Conservation (phyloP, 2,797 vertebrate genomes). For the Centropyge bicolor region DNA sequence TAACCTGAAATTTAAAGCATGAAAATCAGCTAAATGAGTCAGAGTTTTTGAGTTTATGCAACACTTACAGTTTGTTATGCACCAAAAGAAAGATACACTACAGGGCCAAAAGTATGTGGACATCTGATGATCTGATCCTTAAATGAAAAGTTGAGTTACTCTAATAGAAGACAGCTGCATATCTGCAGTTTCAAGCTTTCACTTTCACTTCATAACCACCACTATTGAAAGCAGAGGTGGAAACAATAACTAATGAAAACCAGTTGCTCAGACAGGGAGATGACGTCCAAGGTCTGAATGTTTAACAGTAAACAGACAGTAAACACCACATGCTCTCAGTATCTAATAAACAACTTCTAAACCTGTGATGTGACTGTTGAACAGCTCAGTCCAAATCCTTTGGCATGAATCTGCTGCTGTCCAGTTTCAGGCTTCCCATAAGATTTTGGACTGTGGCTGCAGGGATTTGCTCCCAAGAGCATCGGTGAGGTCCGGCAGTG, state of each 20-base stretch:
- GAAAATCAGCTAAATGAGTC: background rate
- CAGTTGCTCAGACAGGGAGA: too few species aligned
- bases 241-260: too few species aligned
- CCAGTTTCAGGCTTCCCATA: conserved; percentile 3
- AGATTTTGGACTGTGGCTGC: conserved; percentile 7
- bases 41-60: background rate
- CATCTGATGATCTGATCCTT: background rate
- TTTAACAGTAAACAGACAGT: too few species aligned
- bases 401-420: conserved; percentile 15
- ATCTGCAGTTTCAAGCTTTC: background rate
- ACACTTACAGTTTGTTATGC: background rate
- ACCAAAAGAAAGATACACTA: background rate
- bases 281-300: too few species aligned
- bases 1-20: background rate
- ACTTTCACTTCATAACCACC: background rate
- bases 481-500: conserved; percentile 21
- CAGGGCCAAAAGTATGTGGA: background rate
- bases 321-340: background rate
- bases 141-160: background rate
- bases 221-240: too few species aligned
- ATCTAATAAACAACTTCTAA: background rate
- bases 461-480: conserved; percentile 34
- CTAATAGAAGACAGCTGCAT: background rate
- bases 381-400: conserved; percentile 7
- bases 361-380: background rate